Evolutionary conservation across 1,140 invertebrate species (phyloP).

Genomic region (Nylanderia fulva): DNA sequence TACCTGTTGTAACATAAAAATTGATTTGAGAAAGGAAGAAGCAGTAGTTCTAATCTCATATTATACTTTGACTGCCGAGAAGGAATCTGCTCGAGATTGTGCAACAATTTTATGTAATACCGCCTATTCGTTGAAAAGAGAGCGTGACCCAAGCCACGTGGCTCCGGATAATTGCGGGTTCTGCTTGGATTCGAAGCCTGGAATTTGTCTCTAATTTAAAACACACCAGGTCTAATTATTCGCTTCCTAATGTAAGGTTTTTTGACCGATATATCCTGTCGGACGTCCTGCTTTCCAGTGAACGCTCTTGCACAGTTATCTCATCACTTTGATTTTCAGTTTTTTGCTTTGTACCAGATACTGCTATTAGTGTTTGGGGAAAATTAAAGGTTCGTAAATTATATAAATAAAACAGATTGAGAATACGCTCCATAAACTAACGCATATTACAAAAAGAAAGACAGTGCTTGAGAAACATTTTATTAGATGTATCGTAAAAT

Average conservation of each 20-base stretch:
- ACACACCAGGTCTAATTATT: not conserved
- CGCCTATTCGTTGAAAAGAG: not conserved
- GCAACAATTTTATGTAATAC: not conserved
- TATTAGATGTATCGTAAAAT: not conserved
- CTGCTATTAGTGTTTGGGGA: not conserved
- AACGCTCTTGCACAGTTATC: not conserved
- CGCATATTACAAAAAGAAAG: not conserved
- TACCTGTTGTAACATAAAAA: too few relatives aligned
- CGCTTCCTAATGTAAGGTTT: constrained; percentile 42
- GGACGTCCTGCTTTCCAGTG: not conserved
- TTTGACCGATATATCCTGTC: not conserved
- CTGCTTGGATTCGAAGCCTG: constrained; percentile 21
- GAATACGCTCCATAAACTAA: constrained; percentile 2
- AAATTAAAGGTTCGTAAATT: constrained; percentile 36
- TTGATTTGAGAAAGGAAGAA: too few relatives aligned
- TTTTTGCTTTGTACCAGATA: not conserved
- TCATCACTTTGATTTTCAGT: not conserved
- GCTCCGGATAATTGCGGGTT: constrained; percentile 39
- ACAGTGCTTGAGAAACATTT: not conserved
- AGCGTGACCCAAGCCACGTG: constrained; percentile 20
- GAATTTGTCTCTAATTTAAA: constrained; percentile 45
- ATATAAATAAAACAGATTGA: not conserved
- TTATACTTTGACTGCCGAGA: too few relatives aligned
- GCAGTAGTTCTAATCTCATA: too few relatives aligned
- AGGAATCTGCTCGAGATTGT: too few relatives aligned